A percentile compares a stretch with the other conserved stretches of the same genome.
phyloP scores from a whole-genome alignment of 2,113 vertebrate species.

The Pedionomus torquatus region DNA sequence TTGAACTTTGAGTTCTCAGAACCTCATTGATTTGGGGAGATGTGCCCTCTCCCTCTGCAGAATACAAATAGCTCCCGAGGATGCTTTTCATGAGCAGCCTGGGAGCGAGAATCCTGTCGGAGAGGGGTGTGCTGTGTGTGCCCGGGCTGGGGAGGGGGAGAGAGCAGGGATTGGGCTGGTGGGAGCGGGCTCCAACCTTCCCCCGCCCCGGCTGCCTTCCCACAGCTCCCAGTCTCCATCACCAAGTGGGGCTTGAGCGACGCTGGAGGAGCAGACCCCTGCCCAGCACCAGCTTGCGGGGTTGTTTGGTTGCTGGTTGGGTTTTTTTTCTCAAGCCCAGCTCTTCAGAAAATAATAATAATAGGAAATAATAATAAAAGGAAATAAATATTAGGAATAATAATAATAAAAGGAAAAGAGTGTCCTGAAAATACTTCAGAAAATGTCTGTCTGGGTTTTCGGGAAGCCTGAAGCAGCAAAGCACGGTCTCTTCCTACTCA shows the following conservation, averaged over 20 bases:
- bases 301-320: too few relatives aligned
- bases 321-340: background rate
- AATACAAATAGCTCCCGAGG: background rate
- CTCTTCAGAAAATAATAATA: background rate
- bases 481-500: background rate
- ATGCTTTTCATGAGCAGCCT: background rate
- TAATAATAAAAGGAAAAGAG: background rate
- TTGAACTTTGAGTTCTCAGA: background rate
- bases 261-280: background rate
- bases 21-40: background rate
- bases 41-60: background rate
- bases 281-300: background rate
- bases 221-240: rapidly evolving
- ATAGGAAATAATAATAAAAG: too few relatives aligned
- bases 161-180: background rate
- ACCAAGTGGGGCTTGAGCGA: background rate
- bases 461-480: background rate
- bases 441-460: background rate
- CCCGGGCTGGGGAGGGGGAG: background rate
- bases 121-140: rapidly evolving
- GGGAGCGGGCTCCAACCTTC: rapidly evolving
- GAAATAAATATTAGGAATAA: too few relatives aligned
- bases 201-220: background rate
- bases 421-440: background rate
- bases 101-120: rapidly evolving